These are phyloP conservation scores for Rhinoderma darwinii DNA, from an alignment of 2,113 vertebrate genomes.

Conservation along the genomic window DNA sequence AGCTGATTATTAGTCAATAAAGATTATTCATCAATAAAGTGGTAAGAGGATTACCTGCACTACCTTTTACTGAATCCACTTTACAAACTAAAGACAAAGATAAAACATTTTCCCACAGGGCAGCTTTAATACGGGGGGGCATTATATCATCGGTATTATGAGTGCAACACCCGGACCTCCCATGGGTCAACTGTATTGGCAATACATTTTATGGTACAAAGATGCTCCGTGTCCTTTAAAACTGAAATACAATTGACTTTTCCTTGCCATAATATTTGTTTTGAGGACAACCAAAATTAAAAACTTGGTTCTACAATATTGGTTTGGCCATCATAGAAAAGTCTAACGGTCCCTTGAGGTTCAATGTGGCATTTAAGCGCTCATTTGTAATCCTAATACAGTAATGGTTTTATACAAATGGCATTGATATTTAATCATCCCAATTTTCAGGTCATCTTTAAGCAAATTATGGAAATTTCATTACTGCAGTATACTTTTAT, in stretches of 20 bases:
- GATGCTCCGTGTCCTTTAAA: not conserved
- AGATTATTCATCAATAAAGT: no score
- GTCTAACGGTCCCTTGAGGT: not conserved
- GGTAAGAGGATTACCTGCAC: no score
- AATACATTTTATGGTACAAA: not conserved
- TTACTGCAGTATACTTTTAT: conserved; percentile 9
- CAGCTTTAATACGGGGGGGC: not conserved
- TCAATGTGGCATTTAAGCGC: not conserved
- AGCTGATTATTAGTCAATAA: no score
- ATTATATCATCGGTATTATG: not conserved
- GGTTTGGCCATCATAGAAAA: not conserved
- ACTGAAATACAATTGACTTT: not conserved
- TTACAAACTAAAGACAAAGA: no score
- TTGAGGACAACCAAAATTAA: not conserved
- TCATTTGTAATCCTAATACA: not conserved
- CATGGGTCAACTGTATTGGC: not conserved
- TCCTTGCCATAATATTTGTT: not conserved
- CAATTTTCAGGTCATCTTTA: conserved; percentile 24
- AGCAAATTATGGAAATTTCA: conserved; percentile 42
- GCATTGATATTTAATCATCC: not conserved
- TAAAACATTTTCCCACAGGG: not conserved
- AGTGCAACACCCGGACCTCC: not conserved
- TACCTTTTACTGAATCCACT: no score
- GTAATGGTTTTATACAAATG: conserved; percentile 5
- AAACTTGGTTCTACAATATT: not conserved